Evolutionary conservation across 2,113 vertebrate genomes (phyloP).

Genomic region (Haemorhous mexicanus): DNA sequence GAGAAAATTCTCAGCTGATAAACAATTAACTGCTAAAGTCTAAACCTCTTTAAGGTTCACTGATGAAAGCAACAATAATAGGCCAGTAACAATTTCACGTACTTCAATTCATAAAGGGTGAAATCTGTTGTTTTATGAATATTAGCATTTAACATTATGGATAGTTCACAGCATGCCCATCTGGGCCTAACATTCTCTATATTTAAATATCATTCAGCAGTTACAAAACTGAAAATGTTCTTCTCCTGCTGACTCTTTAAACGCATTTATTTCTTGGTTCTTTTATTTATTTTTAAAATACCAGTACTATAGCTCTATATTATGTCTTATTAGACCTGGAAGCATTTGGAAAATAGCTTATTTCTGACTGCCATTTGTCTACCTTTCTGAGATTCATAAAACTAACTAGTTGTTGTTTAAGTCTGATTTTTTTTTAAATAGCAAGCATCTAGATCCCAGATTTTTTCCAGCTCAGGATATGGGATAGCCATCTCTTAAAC

Average conservation of each 20-base stretch:
- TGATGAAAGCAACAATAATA: background rate
- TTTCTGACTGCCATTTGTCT: background rate
- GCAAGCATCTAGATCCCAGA: background rate
- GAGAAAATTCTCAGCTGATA: background rate
- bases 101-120: background rate
- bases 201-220: constrained; percentile 23
- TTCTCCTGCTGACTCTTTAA: constrained; percentile 2
- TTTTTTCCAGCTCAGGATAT: background rate
- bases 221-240: background rate
- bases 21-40: background rate
- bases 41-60: background rate
- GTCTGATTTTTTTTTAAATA: background rate
- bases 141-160: background rate
- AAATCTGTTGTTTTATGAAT: background rate
- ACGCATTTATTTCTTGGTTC: background rate
- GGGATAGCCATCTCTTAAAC: background rate
- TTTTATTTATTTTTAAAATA: background rate
- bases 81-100: background rate
- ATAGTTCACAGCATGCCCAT: background rate
- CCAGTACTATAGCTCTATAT: background rate
- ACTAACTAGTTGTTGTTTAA: background rate
- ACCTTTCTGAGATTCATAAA: background rate
- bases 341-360: background rate
- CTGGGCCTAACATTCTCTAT: background rate
- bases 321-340: background rate